These are phyloP conservation scores for Sciurus carolinensis DNA, from an alignment of 2,797 vertebrate species.

Conservation along the genomic window DNA sequence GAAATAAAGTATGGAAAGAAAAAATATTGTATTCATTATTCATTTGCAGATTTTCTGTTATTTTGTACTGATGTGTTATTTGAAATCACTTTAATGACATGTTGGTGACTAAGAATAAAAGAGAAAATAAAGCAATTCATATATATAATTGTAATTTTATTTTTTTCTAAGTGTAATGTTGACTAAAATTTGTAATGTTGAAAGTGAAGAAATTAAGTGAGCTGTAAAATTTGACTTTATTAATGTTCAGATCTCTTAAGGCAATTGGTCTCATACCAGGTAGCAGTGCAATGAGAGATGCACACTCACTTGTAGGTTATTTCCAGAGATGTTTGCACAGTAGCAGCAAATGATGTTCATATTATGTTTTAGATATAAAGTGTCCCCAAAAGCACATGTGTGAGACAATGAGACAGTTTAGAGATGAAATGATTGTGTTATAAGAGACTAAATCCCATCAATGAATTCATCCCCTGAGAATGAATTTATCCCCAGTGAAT, in stretches of 20 bases:
- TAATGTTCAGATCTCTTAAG: not conserved
- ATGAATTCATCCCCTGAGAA: too few relatives aligned
- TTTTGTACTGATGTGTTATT: constrained; percentile 73
- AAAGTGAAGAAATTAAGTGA: constrained; percentile 59
- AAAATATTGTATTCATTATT: constrained; percentile 80
- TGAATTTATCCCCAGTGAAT: too few relatives aligned
- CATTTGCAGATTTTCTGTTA: constrained; percentile 71
- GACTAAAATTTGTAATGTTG: constrained; percentile 3
- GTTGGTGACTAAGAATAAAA: constrained; percentile 78
- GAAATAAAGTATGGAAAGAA: not conserved
- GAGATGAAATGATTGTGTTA: too few relatives aligned
- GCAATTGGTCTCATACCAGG: not conserved
- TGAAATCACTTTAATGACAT: constrained; percentile 76
- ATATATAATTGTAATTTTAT: not conserved
- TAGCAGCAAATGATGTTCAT: not conserved
- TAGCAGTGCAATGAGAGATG: not conserved
- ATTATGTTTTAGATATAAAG: too few relatives aligned
- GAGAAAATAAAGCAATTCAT: constrained; percentile 70
- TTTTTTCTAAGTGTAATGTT: constrained; percentile 44
- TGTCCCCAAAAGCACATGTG: too few relatives aligned
- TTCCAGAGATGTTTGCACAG: not conserved
- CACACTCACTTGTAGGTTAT: not conserved
- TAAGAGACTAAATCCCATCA: too few relatives aligned
- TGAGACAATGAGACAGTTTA: too few relatives aligned
- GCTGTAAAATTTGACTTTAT: not conserved